Evolutionary conservation across 2,888 invertebrate genomes (phyloP).

Genomic region (Chydorus sphaericus): DNA sequence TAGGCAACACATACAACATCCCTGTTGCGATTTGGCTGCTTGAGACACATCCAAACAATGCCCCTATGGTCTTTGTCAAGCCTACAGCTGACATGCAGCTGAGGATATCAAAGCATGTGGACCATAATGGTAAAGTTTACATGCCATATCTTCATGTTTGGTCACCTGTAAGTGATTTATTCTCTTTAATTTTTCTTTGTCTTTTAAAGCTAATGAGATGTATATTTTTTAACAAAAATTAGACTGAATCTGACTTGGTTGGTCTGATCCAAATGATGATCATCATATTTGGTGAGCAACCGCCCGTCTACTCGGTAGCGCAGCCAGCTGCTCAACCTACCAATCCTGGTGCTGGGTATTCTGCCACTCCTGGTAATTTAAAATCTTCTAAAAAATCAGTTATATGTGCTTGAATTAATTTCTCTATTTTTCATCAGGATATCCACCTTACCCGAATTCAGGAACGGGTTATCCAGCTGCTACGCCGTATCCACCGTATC

Average conservation of each 20-base stretch:
- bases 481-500: conserved; percentile 25
- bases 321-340: conserved; percentile 46
- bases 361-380: conserved; percentile 6
- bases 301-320: conserved; percentile 65
- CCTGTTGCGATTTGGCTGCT: conserved; percentile 91
- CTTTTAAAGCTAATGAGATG: neutral
- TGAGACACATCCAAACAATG: conserved; percentile 93
- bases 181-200: neutral
- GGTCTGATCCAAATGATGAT: conserved; percentile 83
- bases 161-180: conserved; percentile 45
- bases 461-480: conserved; percentile 23
- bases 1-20: conserved; percentile 76
- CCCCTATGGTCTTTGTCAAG: conserved; percentile 62
- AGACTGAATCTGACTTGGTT: conserved; percentile 60
- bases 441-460: conserved; percentile 23
- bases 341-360: conserved; percentile 18
- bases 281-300: conserved; percentile 82
- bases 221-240: neutral
- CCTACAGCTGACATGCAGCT: conserved; percentile 93
- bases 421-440: neutral
- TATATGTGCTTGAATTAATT: neutral
- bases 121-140: conserved; percentile 88
- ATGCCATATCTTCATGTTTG: conserved; percentile 94
- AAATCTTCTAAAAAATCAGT: too few species aligned
- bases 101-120: conserved; percentile 84